Evolutionary conservation across 1,140 invertebrate species (phyloP).

Genomic region (Lepidurus packardi): DNA sequence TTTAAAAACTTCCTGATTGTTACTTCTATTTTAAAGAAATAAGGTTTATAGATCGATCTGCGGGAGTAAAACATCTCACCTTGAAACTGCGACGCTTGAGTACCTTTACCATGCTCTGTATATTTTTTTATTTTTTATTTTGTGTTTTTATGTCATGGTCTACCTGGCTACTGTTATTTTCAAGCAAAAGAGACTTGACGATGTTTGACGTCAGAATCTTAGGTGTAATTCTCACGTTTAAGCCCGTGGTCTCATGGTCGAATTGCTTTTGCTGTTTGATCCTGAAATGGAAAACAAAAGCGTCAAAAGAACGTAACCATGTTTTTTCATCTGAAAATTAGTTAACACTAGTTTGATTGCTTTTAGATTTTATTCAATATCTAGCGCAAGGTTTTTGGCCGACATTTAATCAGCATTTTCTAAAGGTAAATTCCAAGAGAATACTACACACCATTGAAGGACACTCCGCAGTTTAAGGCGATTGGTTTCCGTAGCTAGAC

Average conservation of each 20-base stretch:
- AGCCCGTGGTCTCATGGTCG: neutral
- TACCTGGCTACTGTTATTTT: conserved; percentile 3
- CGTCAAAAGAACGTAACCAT: neutral
- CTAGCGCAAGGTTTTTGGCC: neutral
- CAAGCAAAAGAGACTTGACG: neutral
- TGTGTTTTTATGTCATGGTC: neutral
- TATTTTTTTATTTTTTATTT: neutral
- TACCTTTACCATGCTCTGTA: neutral
- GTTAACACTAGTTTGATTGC: neutral
- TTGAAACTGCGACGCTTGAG: neutral
- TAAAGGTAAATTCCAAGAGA: no score
- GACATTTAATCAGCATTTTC: neutral
- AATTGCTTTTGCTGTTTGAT: neutral
- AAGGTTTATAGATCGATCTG: neutral
- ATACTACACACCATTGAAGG: no score
- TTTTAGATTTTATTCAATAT: neutral
- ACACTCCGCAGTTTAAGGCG: no score
- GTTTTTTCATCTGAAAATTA: neutral
- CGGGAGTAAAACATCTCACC: neutral
- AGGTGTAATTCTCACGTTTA: neutral
- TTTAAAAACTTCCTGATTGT: neutral
- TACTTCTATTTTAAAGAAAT: neutral
- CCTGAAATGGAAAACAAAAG: neutral
- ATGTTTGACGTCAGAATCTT: conserved; percentile 2
- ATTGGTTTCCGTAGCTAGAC: no score